Evolutionary conservation across 2,113 vertebrate genomes (phyloP).

Genomic region (Semnornis frantzii): DNA sequence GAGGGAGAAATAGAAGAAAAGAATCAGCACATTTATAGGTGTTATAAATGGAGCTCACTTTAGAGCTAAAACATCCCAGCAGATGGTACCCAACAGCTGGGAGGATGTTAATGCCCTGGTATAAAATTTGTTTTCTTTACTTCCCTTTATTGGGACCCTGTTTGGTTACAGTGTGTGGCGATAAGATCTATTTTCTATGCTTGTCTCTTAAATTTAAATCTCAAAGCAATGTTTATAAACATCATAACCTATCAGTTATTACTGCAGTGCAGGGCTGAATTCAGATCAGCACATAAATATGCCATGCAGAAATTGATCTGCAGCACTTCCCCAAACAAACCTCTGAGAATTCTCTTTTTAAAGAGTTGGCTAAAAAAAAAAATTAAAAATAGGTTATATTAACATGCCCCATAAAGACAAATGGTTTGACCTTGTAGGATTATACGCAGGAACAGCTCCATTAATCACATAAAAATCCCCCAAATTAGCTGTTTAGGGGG

Average conservation of each 20-base stretch:
- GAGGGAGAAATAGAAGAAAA: neutral
- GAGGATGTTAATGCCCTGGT: conserved; percentile 14
- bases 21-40: neutral
- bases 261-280: neutral
- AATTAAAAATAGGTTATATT: neutral
- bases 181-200: conserved; percentile 38
- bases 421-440: conserved; percentile 8
- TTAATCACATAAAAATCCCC: neutral
- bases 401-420: neutral
- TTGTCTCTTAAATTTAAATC: conserved; percentile 46
- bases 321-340: neutral
- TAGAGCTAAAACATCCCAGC: conserved; percentile 1
- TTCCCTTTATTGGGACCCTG: neutral
- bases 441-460: neutral
- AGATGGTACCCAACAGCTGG: conserved; percentile 48
- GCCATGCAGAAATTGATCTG: neutral
- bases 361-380: neutral
- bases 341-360: neutral
- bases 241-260: conserved; percentile 12
- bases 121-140: conserved; percentile 47
- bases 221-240: conserved; percentile 22
- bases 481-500: neutral
- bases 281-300: conserved; percentile 22
- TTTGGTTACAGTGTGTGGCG: neutral
- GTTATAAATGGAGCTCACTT: neutral